Evolutionary conservation across 2,888 invertebrate genomes (phyloP).

Genomic region (Drosophila prolongata): DNA sequence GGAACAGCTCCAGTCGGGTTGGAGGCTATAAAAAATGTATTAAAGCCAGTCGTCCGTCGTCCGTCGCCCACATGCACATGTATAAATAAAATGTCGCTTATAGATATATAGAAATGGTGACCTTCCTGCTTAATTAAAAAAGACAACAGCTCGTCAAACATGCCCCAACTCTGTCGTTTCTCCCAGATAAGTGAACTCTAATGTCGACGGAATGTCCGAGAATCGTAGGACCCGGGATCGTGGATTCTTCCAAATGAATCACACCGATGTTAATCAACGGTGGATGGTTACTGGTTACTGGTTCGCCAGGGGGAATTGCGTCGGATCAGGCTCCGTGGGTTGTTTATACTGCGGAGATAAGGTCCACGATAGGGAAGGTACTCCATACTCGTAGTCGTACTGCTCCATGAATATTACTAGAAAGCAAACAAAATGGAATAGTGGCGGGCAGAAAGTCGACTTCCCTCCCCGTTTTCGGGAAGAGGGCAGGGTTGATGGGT

Average conservation of each 20-base stretch:
- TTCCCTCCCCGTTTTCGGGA: constrained; percentile 9
- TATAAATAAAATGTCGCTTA: constrained; percentile 40
- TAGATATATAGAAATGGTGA: constrained; percentile 52
- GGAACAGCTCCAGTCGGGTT: constrained; percentile 27
- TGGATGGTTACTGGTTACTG: constrained; percentile 23
- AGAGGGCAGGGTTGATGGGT: constrained; percentile 2
- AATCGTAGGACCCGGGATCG: constrained; percentile 34
- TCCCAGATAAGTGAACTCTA: constrained; percentile 56
- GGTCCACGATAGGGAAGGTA: constrained; percentile 35
- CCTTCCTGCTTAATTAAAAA: constrained; percentile 79
- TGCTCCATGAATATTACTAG: constrained; percentile 58
- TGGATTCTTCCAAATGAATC: constrained; percentile 63
- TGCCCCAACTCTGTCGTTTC: constrained; percentile 4
- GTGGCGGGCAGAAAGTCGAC: constrained; percentile 13
- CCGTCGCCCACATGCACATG: constrained; percentile 29
- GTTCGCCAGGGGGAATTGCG: constrained; percentile 44
- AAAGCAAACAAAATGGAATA: constrained; percentile 29
- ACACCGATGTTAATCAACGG: constrained; percentile 58
- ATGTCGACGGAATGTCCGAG: constrained; percentile 29
- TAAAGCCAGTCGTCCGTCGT: constrained; percentile 48
- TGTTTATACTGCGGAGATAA: constrained; percentile 67
- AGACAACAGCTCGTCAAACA: constrained; percentile 80
- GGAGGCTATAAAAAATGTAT: constrained; percentile 47
- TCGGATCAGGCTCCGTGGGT: constrained; percentile 56
- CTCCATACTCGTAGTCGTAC: constrained; percentile 25